A percentile compares a stretch with the other conserved stretches of the same genome.
phyloP scores from a whole-genome alignment of 2,797 vertebrate species.

The Anolis apletophallus region DNA sequence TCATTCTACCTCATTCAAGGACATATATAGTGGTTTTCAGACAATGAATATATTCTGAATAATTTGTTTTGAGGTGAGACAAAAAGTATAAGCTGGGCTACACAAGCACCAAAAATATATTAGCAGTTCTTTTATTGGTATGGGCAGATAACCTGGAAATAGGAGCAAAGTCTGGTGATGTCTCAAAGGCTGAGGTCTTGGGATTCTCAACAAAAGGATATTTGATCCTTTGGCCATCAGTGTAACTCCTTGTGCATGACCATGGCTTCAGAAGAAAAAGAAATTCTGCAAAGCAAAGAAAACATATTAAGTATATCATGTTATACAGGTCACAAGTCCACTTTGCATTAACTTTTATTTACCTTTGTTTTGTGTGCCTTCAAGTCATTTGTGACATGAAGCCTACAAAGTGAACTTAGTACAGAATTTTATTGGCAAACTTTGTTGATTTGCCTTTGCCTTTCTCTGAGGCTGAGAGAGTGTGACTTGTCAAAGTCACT shows the following conservation, averaged over 20 bases:
- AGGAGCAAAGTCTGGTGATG: background rate
- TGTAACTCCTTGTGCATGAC: background rate
- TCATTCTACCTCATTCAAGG: background rate
- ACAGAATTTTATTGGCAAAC: too few relatives aligned
- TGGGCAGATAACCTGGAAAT: background rate
- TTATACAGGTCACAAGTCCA: background rate
- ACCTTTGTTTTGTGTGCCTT: too few relatives aligned
- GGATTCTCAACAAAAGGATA: background rate
- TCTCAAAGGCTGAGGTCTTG: background rate
- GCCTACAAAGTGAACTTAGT: too few relatives aligned
- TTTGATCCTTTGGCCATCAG: background rate
- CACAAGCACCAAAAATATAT: background rate
- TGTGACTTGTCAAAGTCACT: too few relatives aligned
- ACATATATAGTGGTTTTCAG: background rate
- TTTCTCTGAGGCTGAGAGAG: too few relatives aligned
- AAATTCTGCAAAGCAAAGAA: slow-evolving; percentile 2
- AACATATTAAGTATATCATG: background rate
- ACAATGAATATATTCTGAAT: background rate
- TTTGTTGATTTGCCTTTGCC: too few relatives aligned
- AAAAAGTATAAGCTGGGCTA: background rate
- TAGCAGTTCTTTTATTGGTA: background rate
- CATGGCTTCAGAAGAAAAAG: background rate
- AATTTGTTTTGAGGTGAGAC: background rate
- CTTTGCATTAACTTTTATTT: background rate
- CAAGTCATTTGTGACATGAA: too few relatives aligned